Conservation (phyloP, 2,888 invertebrate genomes). For the Scaptomyza cyrtandrae region DNA sequence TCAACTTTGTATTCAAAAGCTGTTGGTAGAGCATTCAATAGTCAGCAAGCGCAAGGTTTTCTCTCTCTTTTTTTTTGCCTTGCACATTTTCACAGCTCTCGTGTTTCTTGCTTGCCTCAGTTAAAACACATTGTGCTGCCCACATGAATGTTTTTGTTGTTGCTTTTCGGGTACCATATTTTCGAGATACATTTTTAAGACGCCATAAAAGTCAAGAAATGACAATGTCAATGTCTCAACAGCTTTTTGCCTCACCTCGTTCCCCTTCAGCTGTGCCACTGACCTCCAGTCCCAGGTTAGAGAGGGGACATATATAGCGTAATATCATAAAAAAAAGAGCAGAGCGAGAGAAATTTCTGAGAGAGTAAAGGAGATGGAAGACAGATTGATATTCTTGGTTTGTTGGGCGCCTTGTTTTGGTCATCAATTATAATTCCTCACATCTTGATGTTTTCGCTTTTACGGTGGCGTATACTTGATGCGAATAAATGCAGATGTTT, state of each 20-base stretch:
- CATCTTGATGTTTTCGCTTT: slow-evolving; percentile 53
- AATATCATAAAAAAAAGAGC: slow-evolving; percentile 24
- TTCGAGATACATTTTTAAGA: slow-evolving; percentile 72
- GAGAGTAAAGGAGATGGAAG: slow-evolving; percentile 1
- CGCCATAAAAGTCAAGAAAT: slow-evolving; percentile 78
- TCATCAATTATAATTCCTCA: slow-evolving; percentile 66
- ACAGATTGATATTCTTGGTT: slow-evolving; percentile 17
- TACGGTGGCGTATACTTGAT: slow-evolving; percentile 73
- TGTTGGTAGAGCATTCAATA: slow-evolving; percentile 2
- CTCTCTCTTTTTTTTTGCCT: slow-evolving; percentile 12
- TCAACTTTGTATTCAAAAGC: not conserved
- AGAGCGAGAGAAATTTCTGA: not conserved
- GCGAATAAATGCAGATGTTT: slow-evolving; percentile 39
- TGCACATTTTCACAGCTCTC: slow-evolving; percentile 34
- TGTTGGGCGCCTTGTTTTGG: slow-evolving; percentile 35
- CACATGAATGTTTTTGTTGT: slow-evolving; percentile 41
- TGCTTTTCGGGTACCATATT: slow-evolving; percentile 44
- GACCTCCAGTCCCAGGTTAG: slow-evolving; percentile 58
- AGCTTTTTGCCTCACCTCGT: slow-evolving; percentile 8
- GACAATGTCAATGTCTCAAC: slow-evolving; percentile 77
- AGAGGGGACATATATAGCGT: not conserved
- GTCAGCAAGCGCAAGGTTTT: slow-evolving; percentile 13
- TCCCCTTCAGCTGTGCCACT: slow-evolving; percentile 62
- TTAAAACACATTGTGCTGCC: slow-evolving; percentile 50
- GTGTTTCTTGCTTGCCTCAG: slow-evolving; percentile 49